Conservation (phyloP, 2,797 vertebrate genomes). For the Emydoidea blandingii region DNA sequence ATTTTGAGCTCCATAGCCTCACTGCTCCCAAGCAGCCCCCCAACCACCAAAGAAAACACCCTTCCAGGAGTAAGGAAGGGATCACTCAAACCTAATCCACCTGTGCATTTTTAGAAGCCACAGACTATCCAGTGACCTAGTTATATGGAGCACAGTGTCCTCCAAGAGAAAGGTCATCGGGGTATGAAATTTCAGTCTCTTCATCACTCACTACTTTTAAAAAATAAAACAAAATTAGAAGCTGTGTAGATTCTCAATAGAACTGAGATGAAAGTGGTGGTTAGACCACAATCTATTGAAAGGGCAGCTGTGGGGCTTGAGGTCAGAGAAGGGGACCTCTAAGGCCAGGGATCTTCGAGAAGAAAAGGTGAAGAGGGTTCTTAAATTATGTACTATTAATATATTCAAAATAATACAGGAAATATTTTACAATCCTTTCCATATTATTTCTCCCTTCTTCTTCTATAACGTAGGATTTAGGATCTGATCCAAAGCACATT, state of each 20-base stretch:
- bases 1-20: background rate
- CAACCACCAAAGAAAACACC: background rate
- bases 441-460: background rate
- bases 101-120: background rate
- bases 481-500: background rate
- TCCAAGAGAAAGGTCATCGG: background rate
- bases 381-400: background rate
- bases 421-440: background rate
- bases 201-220: background rate
- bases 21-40: background rate
- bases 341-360: background rate
- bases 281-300: background rate
- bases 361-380: background rate
- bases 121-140: background rate
- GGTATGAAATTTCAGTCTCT: background rate
- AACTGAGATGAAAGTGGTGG: background rate
- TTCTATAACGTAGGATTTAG: background rate
- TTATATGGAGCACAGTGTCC: background rate
- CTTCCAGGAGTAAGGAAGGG: background rate
- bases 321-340: background rate
- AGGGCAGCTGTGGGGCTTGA: background rate
- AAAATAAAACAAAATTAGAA: background rate
- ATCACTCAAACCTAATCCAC: background rate
- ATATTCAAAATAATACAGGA: background rate
- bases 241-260: background rate